Base-by-base conservation (phyloP, 1,140 invertebrate species). In the Plodia interpunctella region DNA sequence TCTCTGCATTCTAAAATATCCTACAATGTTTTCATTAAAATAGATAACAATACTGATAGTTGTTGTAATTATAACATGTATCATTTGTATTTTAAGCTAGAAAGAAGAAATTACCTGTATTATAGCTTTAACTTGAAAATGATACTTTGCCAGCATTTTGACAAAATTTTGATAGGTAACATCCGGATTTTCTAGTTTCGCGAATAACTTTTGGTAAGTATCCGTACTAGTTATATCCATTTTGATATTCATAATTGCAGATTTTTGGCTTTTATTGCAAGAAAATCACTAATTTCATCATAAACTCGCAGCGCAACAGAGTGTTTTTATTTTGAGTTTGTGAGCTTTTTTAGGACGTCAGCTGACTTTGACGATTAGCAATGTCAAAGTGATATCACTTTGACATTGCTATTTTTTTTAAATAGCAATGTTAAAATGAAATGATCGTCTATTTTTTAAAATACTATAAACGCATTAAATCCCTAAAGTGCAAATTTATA, bases 61-160 rank as follows among this genome's bases (percentile, higher is more conserved):
- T n/a, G n/a, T n/a, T n/a, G n/a, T n/a, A n/a, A n/a, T n/a, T n/a
- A n/a, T n/a, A n/a, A n/a, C 21, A 3, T 6, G 6, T 25, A 25
- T 25, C 21, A 25, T 25, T 25, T 25, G 21, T 10, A 62, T 52
- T 35, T n/a, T n/a, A n/a, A n/a, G n/a, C n/a, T n/a, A n/a, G n/a
- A n/a, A n/a, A n/a, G n/a, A n/a, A 62, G 38, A 49, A 63, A 59
- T 91, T 91, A 95, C 95, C 90, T 96, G 95, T 70, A 95, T 95
- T 50, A 95, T 90, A 38, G 94, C 94, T 80, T 94, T 95, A 15
- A 95, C 84, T 87, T 94, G 91, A 67, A 96, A 91, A 86, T 94
- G 92, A 67, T 92, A 91, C 73, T 94, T 94, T 20, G 94, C 92
- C 56, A 96, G 91, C 68, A 93, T 92, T 78, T 94, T 83, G 2